Evolutionary conservation across 2,888 invertebrate species (phyloP), one percentile per base, ranked within the genome.

Genomic region (Corythucha ciliata): DNA sequence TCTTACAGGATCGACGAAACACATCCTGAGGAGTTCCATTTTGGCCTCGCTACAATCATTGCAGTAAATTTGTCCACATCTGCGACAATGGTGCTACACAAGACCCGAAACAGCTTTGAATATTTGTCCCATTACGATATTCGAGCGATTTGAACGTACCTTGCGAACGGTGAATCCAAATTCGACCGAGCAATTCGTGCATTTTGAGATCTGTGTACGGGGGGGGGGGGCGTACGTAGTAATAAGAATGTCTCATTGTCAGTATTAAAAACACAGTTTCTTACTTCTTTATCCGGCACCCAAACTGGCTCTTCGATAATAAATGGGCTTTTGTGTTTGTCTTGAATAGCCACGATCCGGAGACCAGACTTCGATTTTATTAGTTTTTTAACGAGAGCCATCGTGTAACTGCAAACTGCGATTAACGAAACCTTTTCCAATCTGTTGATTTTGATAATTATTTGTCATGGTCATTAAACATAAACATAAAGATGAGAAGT

Each of bases 1-100:
- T 27, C 72, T 62, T 8, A 73, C 73, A 14, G 73, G 73, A 59
- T 73, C 73, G 8, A 73, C 66, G 61, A 73, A 73, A 59, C 69
- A 69, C 72, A 73, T 72, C 29, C 73, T 62, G 2, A 68, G 71
- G 32, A 73, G 63, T 3, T 63, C 61, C 24, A 70, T 57, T 55
- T 67, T 68, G 12, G 63, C 57, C 16, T 65, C 62, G 61, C 70
- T 70, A 59, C 73, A 73, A 2, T 61, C 59, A 45, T 63, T 64
- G 61, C 73, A 73, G 60, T 67, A 72, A 50, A 71, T 69, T 37
- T 64, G 62, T 0, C 73, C 73, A 66, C 73, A 73, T 16, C 73
- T 63, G 3, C 72, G 65, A 60, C 73, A 73, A 58, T 73, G 72
- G 59, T 73, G 73, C 72, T 72, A 62, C 20, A 54, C 33, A 27